These are phyloP conservation scores for Thunnus thynnus DNA, from an alignment of 2,113 vertebrate species.

Conservation along the genomic window DNA sequence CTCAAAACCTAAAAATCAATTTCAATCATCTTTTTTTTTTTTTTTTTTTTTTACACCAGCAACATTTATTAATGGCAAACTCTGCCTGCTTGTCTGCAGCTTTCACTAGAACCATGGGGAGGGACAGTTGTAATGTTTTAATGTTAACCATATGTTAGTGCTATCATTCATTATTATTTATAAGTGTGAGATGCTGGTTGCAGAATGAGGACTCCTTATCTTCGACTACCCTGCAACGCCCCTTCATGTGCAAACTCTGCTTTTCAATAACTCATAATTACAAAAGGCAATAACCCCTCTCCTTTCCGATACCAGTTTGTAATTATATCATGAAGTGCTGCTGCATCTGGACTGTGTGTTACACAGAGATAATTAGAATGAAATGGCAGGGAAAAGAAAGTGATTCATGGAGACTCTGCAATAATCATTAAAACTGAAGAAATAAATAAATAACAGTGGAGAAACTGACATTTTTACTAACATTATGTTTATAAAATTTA, in stretches of 20 bases:
- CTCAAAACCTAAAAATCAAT: slow-evolving; percentile 77
- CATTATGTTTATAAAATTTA: not conserved
- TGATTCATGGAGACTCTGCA: slow-evolving; percentile 13
- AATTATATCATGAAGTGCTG: slow-evolving; percentile 53
- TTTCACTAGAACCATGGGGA: slow-evolving; percentile 12
- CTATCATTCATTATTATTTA: slow-evolving; percentile 43
- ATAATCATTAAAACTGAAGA: slow-evolving; percentile 1
- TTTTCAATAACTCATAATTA: slow-evolving; percentile 65
- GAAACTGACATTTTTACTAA: slow-evolving; percentile 10
- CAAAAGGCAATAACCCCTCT: slow-evolving; percentile 30
- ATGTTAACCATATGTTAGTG: slow-evolving; percentile 32
- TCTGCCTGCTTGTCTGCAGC: slow-evolving; percentile 14
- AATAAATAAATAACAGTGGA: not conserved
- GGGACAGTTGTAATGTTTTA: slow-evolving; percentile 14
- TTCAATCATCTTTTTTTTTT: slow-evolving; percentile 70
- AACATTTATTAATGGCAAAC: slow-evolving; percentile 58
- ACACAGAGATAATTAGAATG: slow-evolving; percentile 53
- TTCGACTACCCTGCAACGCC: slow-evolving; percentile 13
- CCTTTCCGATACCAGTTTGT: slow-evolving; percentile 28
- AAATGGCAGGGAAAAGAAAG: slow-evolving; percentile 26
- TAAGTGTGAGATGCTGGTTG: slow-evolving; percentile 14
- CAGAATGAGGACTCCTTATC: slow-evolving; percentile 37
- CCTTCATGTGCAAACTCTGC: slow-evolving; percentile 39
- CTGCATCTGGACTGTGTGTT: slow-evolving; percentile 42
- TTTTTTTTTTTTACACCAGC: slow-evolving; percentile 23